These are phyloP conservation scores for Anisognathus igniventris DNA, from an alignment of 2,797 vertebrate species.

Conservation along the genomic window DNA sequence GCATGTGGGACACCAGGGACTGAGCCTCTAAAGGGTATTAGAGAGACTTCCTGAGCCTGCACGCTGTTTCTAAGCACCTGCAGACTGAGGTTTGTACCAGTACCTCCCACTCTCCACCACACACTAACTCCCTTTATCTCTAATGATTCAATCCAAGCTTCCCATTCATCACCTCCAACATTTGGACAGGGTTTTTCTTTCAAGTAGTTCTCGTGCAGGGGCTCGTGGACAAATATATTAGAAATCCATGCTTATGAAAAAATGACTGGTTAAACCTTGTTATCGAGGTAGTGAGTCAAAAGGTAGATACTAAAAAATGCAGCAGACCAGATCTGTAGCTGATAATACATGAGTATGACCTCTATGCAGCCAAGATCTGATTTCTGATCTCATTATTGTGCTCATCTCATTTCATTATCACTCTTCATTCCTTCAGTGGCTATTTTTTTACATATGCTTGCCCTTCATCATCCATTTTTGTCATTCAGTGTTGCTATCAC, in stretches of 20 bases:
- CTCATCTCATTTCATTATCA: neutral
- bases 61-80: neutral
- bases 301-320: neutral
- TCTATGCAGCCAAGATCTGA: neutral
- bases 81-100: neutral
- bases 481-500: neutral
- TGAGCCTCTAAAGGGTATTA: neutral
- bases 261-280: neutral
- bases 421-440: neutral
- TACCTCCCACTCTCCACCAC: neutral
- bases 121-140: neutral
- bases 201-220: neutral
- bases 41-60: conserved; percentile 25
- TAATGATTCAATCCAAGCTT: neutral
- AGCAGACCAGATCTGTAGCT: neutral
- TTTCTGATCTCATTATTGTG: neutral
- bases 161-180: neutral
- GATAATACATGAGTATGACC: neutral
- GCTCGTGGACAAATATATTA: neutral
- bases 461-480: neutral
- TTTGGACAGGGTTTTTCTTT: neutral
- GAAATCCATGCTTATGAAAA: neutral
- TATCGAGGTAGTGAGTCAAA: neutral
- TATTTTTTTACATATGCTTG: neutral
- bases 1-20: neutral